Percentiles rank a stretch among this genome's conserved stretches.
Conservation (phyloP, 2,113 vertebrate species). For the Lipotes vexillifer region DNA sequence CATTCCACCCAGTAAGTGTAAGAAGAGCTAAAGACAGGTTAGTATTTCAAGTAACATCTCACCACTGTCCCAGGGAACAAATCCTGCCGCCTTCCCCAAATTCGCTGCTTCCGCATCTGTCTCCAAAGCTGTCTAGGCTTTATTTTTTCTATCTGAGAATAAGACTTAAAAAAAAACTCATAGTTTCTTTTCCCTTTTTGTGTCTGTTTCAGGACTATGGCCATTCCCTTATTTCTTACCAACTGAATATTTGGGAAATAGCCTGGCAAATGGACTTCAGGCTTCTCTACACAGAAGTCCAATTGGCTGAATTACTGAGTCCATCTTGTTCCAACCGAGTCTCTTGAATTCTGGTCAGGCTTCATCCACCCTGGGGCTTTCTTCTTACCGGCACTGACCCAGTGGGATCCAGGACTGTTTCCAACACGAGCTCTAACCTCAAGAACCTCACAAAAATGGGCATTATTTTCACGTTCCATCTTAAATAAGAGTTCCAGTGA, state of each 20-base stretch:
- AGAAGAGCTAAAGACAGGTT: conserved; percentile 12
- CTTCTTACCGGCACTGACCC: neutral
- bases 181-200: neutral
- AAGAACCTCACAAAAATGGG: neutral
- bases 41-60: conserved; percentile 41
- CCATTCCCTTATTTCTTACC: neutral
- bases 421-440: neutral
- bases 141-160: neutral
- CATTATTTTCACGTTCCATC: neutral
- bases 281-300: neutral
- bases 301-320: neutral
- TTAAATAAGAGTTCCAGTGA: neutral
- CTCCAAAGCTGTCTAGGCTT: conserved; percentile 27
- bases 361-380: neutral
- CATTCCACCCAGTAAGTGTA: neutral
- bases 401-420: neutral
- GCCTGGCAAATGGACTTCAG: neutral
- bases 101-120: neutral
- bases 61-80: neutral
- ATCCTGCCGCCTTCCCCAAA: neutral
- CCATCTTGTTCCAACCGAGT: neutral
- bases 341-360: neutral
- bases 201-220: neutral
- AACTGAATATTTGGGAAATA: neutral
- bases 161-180: neutral